phyloP scores from a whole-genome alignment of 2,797 vertebrate species.

The Dallia pectoralis region DNA sequence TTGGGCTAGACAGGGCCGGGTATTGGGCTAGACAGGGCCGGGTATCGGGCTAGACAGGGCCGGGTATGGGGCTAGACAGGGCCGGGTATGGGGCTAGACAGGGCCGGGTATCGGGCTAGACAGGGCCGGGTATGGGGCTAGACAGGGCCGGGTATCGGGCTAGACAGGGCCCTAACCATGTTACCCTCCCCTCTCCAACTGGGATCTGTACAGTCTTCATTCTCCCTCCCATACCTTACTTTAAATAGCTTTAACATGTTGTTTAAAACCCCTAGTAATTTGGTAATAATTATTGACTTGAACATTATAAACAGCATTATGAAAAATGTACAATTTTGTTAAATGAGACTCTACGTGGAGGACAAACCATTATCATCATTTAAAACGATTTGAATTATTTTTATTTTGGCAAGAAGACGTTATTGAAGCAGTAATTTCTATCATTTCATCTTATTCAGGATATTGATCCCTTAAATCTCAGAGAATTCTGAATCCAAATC shows the following conservation, averaged over 20 bases:
- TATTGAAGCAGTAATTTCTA: not conserved
- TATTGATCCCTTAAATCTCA: not conserved
- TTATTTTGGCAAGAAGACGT: not conserved
- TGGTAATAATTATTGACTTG: too few relatives aligned
- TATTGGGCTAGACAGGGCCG: not conserved
- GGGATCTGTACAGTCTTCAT: constrained; percentile 2
- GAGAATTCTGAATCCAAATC: not conserved
- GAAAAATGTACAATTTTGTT: not conserved
- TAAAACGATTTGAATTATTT: not conserved
- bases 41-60: not conserved
- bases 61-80: not conserved
- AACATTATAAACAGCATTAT: not conserved
- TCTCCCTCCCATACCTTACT: constrained; percentile 3
- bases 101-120: not conserved
- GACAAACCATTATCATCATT: not conserved
- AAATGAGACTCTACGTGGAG: not conserved
- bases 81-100: not conserved
- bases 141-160: not conserved
- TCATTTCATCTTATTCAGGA: not conserved
- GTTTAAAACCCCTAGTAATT: too few relatives aligned
- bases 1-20: not conserved
- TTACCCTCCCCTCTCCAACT: too few relatives aligned
- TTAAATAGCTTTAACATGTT: too few relatives aligned
- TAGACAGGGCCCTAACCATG: not conserved
- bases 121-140: not conserved